Conservation (phyloP, 2,888 invertebrate genomes). For the Ametastegia equiseti region DNA sequence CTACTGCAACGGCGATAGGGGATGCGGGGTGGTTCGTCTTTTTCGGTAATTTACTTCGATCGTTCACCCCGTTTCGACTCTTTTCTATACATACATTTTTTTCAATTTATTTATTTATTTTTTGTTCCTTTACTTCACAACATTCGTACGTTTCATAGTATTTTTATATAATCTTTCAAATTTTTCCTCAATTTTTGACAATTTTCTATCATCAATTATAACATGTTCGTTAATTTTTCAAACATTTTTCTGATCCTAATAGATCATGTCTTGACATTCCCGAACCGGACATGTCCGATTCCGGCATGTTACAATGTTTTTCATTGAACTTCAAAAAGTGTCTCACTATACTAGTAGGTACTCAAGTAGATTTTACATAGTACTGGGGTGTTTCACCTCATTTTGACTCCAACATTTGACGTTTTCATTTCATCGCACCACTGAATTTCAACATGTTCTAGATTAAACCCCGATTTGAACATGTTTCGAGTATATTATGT, state of each 20-base stretch:
- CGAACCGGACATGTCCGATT: not conserved
- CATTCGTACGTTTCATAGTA: not conserved
- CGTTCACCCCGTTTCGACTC: not conserved
- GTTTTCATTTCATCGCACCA: not conserved
- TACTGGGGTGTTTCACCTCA: not conserved
- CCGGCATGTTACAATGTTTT: not conserved
- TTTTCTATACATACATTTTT: not conserved
- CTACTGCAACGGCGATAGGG: conserved; percentile 59
- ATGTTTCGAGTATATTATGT: not conserved
- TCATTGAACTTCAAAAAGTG: too few relatives aligned
- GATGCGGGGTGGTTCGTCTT: conserved; percentile 56
- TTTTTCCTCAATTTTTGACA: too few relatives aligned
- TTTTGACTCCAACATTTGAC: not conserved
- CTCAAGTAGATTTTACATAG: too few relatives aligned
- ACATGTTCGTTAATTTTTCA: not conserved
- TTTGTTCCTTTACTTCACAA: not conserved
- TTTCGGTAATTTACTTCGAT: conserved; percentile 44
- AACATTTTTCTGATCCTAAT: too few relatives aligned
- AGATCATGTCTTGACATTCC: too few relatives aligned
- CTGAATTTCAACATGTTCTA: too few relatives aligned
- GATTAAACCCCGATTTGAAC: not conserved
- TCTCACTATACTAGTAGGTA: too few relatives aligned
- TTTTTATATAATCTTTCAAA: not conserved
- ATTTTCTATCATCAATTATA: not conserved
- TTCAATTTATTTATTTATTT: too few relatives aligned